Evolutionary conservation across 2,888 invertebrate species (phyloP), one percentile per base, ranked within the genome.

Genomic region (Gymnocheta viridis): DNA sequence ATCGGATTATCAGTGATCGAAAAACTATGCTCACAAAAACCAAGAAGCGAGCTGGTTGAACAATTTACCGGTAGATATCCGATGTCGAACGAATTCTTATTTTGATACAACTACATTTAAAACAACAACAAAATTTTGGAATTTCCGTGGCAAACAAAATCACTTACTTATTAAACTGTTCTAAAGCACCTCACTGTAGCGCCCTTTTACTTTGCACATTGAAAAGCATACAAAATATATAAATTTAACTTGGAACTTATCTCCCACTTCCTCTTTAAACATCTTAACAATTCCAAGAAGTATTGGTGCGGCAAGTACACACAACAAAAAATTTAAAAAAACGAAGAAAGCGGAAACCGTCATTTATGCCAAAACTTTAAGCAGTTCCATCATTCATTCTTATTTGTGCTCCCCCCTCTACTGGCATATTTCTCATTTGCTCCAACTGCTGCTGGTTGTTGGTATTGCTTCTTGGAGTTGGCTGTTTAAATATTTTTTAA

Each of bases 401-500:
- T 41, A 62, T 69, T 67, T 41, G 32, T 51, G 32, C 60, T 24
- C 17, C 58, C 69, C 62, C 47, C 2, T 58, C 54, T 41, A 4
- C 2, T 17, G 9, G 19, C 44, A 32, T 60, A 24, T 41, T 58
- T 54, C 66, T 22, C 79, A 77, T 64, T 60, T 82, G 64, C 76
- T 85, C 66, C 66, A 77, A 73, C 73, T 62, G 69, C 73, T 62
- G 69, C 24, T 47, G 78, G 54, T 6, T 60, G 32, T 22, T 74
- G 64, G 17, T 58, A 67, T 72, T 72, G 54, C 70, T 69, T 49
- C 54, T 77, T 76, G n/a, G 80, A 86, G 86, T 87, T 87, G 87
- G 87, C 87, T 87, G 86, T 88, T 90, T 88, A 90, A 90, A 90
- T 89, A 90, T 89, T 89, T 90, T 90, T 90, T 90, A 90, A 90